Evolutionary conservation across 1,140 invertebrate genomes (phyloP).

Genomic region (Macrotrachela quadricornifera): DNA sequence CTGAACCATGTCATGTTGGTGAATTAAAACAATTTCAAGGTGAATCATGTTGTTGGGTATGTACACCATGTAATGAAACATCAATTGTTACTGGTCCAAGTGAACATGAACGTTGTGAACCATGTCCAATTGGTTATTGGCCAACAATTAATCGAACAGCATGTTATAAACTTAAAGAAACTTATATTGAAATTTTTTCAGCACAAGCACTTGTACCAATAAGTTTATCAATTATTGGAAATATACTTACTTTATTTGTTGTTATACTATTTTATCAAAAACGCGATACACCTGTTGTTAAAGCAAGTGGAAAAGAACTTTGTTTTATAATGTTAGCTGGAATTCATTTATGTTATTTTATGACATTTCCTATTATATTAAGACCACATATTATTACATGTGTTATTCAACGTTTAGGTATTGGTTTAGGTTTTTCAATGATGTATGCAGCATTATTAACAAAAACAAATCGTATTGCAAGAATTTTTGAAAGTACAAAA

Average conservation of each 20-base stretch:
- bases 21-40: slow-evolving; percentile 3
- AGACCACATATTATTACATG: slow-evolving; percentile 45
- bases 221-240: slow-evolving; percentile 40
- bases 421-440: slow-evolving; percentile 54
- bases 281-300: slow-evolving; percentile 54
- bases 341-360: slow-evolving; percentile 35
- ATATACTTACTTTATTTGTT: slow-evolving; percentile 40
- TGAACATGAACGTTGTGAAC: slow-evolving; percentile 25
- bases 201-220: slow-evolving; percentile 40
- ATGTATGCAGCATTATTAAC: slow-evolving; percentile 60
- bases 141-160: slow-evolving; percentile 43
- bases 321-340: slow-evolving; percentile 50
- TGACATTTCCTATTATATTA: slow-evolving; percentile 47
- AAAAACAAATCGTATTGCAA: slow-evolving; percentile 61
- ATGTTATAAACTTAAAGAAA: slow-evolving; percentile 32
- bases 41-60: slow-evolving; percentile 8
- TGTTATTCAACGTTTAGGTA: slow-evolving; percentile 43
- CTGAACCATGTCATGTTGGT: slow-evolving; percentile 2
- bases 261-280: slow-evolving; percentile 40
- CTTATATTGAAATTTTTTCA: slow-evolving; percentile 39
- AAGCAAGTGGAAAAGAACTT: slow-evolving; percentile 49
- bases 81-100: background rate
- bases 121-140: slow-evolving; percentile 40
- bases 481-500: slow-evolving; percentile 58
- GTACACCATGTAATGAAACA: slow-evolving; percentile 5